Conservation (phyloP, 2,113 vertebrate genomes). For the Centropus bengalensis region DNA sequence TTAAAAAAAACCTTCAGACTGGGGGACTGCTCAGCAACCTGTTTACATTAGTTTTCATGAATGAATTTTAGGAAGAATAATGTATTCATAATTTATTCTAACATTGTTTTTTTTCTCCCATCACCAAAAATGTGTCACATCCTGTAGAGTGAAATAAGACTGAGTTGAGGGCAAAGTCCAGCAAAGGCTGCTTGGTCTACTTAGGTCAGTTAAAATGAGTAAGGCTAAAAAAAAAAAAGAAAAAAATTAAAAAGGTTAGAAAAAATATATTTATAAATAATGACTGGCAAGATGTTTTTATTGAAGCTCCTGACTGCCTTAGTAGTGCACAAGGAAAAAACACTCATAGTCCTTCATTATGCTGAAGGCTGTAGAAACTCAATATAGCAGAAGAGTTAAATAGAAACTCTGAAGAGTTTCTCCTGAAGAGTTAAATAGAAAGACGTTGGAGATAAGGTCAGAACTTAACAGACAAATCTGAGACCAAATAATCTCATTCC, state of each 20-base stretch:
- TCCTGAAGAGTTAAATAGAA: background rate
- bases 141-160: background rate
- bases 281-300: background rate
- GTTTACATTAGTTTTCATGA: background rate
- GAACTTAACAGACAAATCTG: background rate
- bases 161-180: background rate
- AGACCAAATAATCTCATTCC: background rate
- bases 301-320: background rate
- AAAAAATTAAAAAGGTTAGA: background rate
- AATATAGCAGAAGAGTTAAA: background rate
- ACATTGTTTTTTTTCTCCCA: background rate
- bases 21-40: background rate
- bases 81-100: background rate
- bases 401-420: too few species aligned
- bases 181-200: background rate
- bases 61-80: background rate
- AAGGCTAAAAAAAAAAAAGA: background rate
- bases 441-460: background rate
- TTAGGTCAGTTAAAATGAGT: background rate
- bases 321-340: background rate
- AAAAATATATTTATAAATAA: background rate
- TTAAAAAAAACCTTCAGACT: background rate
- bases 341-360: background rate
- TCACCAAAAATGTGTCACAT: background rate
- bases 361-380: background rate